These are phyloP conservation scores for Drosophila siamana DNA, from an alignment of 2,888 invertebrate species.

Conservation along the genomic window DNA sequence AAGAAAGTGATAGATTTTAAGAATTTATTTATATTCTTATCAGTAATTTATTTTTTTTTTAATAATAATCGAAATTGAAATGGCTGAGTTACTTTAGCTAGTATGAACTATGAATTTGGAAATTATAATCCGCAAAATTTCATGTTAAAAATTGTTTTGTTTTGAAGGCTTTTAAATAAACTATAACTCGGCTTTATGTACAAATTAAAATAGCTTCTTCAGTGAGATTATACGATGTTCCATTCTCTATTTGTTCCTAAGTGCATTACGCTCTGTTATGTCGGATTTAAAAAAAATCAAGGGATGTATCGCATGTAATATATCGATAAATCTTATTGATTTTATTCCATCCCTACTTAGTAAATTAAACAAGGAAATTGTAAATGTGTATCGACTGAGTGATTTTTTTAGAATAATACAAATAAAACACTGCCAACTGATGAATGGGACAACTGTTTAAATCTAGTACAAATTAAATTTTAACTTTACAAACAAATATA, in stretches of 20 bases:
- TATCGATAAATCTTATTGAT: constrained; percentile 43
- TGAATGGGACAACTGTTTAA: constrained; percentile 33
- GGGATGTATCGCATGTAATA: background rate
- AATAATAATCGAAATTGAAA: no score
- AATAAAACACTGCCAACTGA: constrained; percentile 45
- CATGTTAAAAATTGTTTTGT: background rate
- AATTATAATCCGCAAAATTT: no score
- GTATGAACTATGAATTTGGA: no score
- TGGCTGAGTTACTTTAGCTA: no score
- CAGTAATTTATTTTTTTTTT: no score
- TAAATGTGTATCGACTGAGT: constrained; percentile 47
- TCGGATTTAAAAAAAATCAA: background rate
- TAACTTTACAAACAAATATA: constrained; percentile 26
- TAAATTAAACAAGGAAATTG: constrained; percentile 43
- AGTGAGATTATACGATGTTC: constrained; percentile 10
- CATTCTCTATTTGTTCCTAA: constrained; percentile 11
- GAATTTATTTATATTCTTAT: no score
- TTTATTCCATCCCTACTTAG: constrained; percentile 44
- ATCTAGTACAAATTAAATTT: constrained; percentile 40
- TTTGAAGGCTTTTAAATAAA: background rate
- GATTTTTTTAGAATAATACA: constrained; percentile 40
- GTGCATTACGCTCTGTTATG: background rate
- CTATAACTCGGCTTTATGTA: background rate
- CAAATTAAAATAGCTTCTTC: background rate
- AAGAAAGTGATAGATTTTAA: no score